Evolutionary conservation across 2,113 vertebrate species (phyloP), one percentile per base, ranked within the genome.

Genomic region (Lagopus leucura): DNA sequence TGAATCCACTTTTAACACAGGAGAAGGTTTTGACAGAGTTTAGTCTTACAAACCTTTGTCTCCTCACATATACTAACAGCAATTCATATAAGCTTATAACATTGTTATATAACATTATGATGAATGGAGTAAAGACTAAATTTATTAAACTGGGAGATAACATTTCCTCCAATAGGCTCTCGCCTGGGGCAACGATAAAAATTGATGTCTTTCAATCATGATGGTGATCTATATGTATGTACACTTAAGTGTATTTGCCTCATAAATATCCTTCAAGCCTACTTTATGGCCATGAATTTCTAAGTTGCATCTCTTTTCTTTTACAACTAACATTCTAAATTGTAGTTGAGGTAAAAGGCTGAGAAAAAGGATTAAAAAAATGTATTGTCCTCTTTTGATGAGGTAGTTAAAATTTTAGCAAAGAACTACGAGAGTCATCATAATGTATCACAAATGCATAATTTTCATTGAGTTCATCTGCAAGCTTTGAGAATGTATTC

Each of bases 61-160:
- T 93, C 66, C 82, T 86, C 57, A 75, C 34, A 82, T 21, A 5
- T 34, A 57, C 25, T 69, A 43, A n/a, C 72, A 92, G 40, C 32
- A 88, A 61, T 38, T 42, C 8, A n/a, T 75, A n/a, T 61, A 80
- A 70, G 34, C 90, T 90, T 90, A 32, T 92, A 90, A 78, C 36
- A 73, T 5, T 43, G 34, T 28, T 67, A 66, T 11, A 4, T 74
- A 70, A 47, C 63, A 89, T 67, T 82, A 72, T 30, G 67, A 87
- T 65, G 11, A 3, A 88, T 67, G 25, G 27, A 32, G 61, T 79
- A 74, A 92, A 92, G 50, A 82, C 70, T 80, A 70, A 61, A 45
- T 85, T 90, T 94, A 81, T 87, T 95, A 91, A 92, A 85, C 42
- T 89, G 54, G 82, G 66, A 85, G 67, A 89, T 73, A 88, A 80